These are phyloP conservation scores for Nycteola revayana DNA, from an alignment of 2,888 invertebrate species.

Conservation along the genomic window DNA sequence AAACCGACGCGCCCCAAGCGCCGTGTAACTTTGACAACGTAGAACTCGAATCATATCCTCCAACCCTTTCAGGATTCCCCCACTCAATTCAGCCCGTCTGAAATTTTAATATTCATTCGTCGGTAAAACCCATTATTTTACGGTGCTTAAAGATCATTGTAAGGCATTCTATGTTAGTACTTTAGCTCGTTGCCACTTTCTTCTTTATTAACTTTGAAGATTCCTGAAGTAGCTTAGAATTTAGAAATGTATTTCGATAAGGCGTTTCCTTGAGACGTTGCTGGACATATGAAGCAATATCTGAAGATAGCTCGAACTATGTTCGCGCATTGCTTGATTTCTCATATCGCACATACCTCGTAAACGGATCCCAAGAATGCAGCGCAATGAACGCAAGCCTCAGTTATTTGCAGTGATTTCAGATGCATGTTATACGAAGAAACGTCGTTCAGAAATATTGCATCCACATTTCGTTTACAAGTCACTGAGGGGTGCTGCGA, in stretches of 20 bases:
- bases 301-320: conserved; percentile 33
- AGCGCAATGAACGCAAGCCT: conserved; percentile 38
- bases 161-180: conserved; percentile 30
- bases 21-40: conserved; percentile 46
- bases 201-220: no score
- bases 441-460: conserved; percentile 41
- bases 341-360: conserved; percentile 47
- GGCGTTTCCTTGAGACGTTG: no score
- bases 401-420: conserved; percentile 51
- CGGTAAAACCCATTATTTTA: conserved; percentile 43
- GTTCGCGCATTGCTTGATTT: conserved; percentile 34
- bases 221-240: no score
- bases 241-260: no score
- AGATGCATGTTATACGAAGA: conserved; percentile 40
- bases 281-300: conserved; percentile 14
- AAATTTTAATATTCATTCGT: conserved; percentile 50
- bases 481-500: conserved; percentile 13
- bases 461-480: conserved; percentile 34
- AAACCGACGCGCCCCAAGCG: conserved; percentile 36
- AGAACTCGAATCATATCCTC: conserved; percentile 46
- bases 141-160: conserved; percentile 35
- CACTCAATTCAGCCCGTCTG: conserved; percentile 35
- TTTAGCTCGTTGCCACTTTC: no score
- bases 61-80: conserved; percentile 29
- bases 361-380: conserved; percentile 44